Base-by-base conservation (phyloP, 2,888 invertebrate species). In the Tetramorium bicarinatum region DNA sequence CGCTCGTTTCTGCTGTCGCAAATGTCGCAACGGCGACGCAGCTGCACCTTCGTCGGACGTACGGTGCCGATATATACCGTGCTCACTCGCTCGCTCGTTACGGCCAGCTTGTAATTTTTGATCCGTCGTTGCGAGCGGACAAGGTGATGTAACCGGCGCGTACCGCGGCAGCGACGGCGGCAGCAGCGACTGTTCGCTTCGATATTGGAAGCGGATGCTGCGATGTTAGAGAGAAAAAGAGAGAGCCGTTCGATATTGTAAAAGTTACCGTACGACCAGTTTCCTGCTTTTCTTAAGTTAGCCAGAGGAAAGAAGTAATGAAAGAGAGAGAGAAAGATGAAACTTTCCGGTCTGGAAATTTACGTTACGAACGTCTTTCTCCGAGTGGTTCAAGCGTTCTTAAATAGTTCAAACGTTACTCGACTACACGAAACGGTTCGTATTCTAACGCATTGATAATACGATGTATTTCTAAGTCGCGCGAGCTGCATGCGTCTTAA, bases 101-200 rank as follows among this genome's bases (percentile, higher is more conserved):
- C 71, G 72, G 25, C 47, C 79, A 47, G 71, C 18, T 72, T 79
- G 47, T 79, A 79, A 79, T 79, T 79, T 79, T 79, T 59, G 79
- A 79, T 79, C 56, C 71, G 38, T 34, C 59, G 47, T 79, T 47
- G 34, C 59, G 47, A 79, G 59, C 79, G 47, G 47, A 54, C 72
- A 47, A 71, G 47, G 34, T 79, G 79, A 79, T 71, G 71, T 71
- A 72, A 79, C 44, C 21, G 25, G 15, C 25, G 38, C 29, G 29
- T 29, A 41, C 49, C 3, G 21, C 38, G n/a, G 29, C n/a, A 2
- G 52, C 52, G 7, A n/a, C 59, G 15, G 18, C 74, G 15, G 18
- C 74, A n/a, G 47, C 25, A 15, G 15, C 47, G 44, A 2, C 21
- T 29, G 44, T 15, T 79, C 56, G 59, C 21, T 44, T 54, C 69